Evolutionary conservation across 2,888 invertebrate species (phyloP).

Genomic region (Caenorhabditis imperialis): DNA sequence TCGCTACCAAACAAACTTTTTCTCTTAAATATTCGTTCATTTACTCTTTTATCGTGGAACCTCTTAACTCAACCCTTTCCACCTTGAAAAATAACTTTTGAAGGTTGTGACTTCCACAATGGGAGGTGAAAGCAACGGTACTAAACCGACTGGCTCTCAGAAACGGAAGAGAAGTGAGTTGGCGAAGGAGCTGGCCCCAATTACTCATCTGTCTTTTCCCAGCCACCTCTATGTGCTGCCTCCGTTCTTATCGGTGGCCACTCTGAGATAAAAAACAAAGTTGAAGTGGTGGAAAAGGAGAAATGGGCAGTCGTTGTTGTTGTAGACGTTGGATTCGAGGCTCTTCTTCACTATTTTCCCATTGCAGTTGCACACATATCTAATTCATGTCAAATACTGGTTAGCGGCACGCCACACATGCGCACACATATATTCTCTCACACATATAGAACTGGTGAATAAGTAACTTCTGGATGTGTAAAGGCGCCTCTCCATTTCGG

Average conservation of each 20-base stretch:
- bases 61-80: too few species aligned
- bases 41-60: background rate
- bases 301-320: constrained; percentile 38
- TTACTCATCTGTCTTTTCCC: constrained; percentile 40
- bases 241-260: constrained; percentile 34
- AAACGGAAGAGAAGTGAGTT: constrained; percentile 52
- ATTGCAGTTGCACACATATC: constrained; percentile 60
- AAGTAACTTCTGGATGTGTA: constrained; percentile 34
- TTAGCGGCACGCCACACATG: constrained; percentile 55
- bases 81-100: background rate
- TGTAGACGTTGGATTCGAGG: constrained; percentile 32
- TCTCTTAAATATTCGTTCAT: background rate
- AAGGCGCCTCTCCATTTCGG: too few species aligned
- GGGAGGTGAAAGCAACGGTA: constrained; percentile 49
- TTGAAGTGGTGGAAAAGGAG: constrained; percentile 33
- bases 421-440: constrained; percentile 49
- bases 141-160: constrained; percentile 49
- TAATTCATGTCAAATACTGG: constrained; percentile 67
- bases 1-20: background rate
- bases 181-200: constrained; percentile 26
- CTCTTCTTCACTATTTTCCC: constrained; percentile 49
- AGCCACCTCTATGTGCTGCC: constrained; percentile 31
- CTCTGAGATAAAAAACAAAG: constrained; percentile 45
- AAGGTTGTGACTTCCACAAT: background rate
- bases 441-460: constrained; percentile 29